A percentile compares a stretch with the other conserved stretches of the same genome.
These are phyloP conservation scores for Gyps fulvus DNA, from an alignment of 2,113 vertebrate species.

Conservation along the genomic window DNA sequence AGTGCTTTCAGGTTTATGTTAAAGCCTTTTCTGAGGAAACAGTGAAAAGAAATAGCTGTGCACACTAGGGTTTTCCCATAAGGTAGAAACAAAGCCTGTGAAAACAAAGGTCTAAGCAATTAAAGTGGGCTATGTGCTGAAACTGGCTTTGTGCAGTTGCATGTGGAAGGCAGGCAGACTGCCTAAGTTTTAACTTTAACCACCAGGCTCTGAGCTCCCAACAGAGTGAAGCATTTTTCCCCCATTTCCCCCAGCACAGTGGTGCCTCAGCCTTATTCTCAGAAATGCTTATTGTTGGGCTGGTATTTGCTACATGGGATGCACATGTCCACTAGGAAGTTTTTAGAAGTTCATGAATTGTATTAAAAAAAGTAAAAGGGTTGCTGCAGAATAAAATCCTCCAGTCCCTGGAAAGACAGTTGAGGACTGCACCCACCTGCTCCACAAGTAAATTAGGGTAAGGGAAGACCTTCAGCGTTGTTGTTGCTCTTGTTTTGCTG, in stretches of 20 bases:
- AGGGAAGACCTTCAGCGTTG: neutral
- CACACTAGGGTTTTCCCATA: neutral
- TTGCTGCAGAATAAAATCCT: neutral
- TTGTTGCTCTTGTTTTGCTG: neutral
- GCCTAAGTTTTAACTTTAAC: neutral
- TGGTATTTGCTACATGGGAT: neutral
- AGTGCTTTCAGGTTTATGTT: neutral
- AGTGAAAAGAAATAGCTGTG: rapidly evolving
- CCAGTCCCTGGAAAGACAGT: neutral
- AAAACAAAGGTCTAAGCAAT: neutral
- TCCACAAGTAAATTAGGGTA: neutral
- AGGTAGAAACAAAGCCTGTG: neutral
- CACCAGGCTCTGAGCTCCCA: neutral
- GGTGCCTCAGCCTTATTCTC: neutral
- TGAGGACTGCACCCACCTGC: neutral
- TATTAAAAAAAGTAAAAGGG: neutral
- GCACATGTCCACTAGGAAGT: rapidly evolving
- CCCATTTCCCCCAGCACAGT: rapidly evolving
- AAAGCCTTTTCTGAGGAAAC: neutral
- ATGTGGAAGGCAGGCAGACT: neutral
- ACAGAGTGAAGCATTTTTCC: neutral
- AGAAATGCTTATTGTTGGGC: rapidly evolving
- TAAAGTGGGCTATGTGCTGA: neutral
- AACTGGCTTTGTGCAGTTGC: neutral
- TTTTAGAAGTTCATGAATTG: neutral